Percentiles rank a stretch among this genome's conserved stretches.
Conservation (phyloP, 2,113 vertebrate genomes). For the Pseudonaja textilis region DNA sequence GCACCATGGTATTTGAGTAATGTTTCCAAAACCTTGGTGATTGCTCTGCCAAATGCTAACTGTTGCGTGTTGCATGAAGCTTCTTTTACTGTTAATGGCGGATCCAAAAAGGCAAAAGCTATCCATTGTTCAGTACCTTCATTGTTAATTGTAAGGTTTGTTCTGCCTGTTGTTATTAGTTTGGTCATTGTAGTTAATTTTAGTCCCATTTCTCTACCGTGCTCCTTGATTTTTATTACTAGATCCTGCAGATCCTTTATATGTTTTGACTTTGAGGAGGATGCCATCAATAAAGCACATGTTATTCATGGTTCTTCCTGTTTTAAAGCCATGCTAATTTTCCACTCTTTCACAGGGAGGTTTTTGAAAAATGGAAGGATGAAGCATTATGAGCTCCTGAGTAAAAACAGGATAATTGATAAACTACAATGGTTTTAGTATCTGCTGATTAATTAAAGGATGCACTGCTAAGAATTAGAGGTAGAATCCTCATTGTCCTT, state of each 20-base stretch:
- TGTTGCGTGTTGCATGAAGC: not conserved
- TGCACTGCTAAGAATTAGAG: slow-evolving; percentile 61
- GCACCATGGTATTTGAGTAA: not conserved
- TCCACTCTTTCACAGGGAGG: not conserved
- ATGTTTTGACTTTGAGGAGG: not conserved
- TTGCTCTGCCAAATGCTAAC: not conserved
- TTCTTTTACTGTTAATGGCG: not conserved
- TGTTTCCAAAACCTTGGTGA: not conserved
- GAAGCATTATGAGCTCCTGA: not conserved
- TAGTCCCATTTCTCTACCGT: not conserved
- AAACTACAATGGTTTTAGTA: not conserved
- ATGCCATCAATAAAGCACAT: not conserved
- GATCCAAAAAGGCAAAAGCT: not conserved
- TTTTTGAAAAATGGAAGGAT: not conserved
- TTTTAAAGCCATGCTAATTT: not conserved
- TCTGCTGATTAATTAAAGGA: slow-evolving; percentile 9
- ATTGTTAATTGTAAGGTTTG: not conserved
- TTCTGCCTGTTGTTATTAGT: not conserved
- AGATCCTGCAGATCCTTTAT: not conserved
- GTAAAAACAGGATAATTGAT: not conserved
- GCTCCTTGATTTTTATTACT: not conserved
- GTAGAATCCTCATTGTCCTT: slow-evolving; percentile 60
- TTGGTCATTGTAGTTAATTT: not conserved
- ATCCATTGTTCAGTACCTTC: not conserved
- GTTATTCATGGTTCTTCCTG: not conserved